phyloP scores from a whole-genome alignment of 2,113 vertebrate species.

The Myrmophylax atrothorax region DNA sequence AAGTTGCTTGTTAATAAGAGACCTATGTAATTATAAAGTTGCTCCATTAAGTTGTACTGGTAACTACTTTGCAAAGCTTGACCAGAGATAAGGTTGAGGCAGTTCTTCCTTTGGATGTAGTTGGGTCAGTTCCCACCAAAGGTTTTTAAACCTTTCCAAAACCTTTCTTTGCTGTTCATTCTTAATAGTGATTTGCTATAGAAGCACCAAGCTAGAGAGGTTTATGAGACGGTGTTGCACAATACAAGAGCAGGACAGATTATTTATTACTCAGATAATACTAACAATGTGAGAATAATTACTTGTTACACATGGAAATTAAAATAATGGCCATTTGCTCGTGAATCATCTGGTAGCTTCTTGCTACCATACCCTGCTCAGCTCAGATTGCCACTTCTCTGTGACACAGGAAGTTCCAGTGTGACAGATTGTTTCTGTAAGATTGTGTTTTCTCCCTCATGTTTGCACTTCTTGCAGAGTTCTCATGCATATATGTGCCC shows the following conservation, averaged over 20 bases:
- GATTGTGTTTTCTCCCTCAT: background rate
- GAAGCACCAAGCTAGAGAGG: background rate
- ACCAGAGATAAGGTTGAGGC: background rate
- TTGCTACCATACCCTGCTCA: background rate
- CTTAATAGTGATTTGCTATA: too few species aligned
- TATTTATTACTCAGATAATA: background rate
- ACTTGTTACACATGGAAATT: background rate
- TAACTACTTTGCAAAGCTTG: background rate
- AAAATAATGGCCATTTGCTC: background rate
- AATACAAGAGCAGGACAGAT: background rate
- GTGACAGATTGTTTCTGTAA: background rate
- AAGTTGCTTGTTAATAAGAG: background rate
- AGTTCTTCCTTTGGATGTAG: background rate
- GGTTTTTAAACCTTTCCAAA: background rate
- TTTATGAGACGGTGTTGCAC: background rate
- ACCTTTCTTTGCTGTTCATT: background rate
- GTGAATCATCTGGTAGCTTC: background rate
- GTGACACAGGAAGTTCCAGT: background rate
- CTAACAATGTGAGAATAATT: background rate
- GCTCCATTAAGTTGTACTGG: background rate
- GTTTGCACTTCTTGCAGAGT: background rate
- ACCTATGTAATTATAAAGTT: background rate
- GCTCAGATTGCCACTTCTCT: background rate
- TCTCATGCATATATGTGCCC: background rate
- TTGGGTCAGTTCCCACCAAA: background rate